Conservation (phyloP, 2,888 invertebrate species). For the Didymodactylos carnosus region DNA sequence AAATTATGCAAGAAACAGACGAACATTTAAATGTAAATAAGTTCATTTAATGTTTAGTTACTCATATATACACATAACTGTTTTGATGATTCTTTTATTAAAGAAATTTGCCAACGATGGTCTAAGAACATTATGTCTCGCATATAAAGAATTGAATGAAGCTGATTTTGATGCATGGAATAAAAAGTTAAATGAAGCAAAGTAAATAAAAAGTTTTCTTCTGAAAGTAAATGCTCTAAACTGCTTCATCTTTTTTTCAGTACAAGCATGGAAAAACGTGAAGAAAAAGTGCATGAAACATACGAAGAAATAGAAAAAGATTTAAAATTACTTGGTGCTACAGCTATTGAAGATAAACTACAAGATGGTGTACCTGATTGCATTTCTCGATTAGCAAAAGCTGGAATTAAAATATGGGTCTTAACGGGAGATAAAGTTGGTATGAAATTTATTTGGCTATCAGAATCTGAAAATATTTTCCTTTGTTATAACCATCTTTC, state of each 20-base stretch:
- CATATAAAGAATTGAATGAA: constrained; percentile 51
- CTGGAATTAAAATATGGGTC: constrained; percentile 96
- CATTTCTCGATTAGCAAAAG: constrained; percentile 75
- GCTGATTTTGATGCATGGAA: constrained; percentile 48
- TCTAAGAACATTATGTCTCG: constrained; percentile 73
- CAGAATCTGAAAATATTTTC: not conserved
- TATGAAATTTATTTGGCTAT: not conserved
- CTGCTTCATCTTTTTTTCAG: not conserved
- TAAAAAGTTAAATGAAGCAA: constrained; percentile 59
- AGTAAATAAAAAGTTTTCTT: constrained; percentile 21
- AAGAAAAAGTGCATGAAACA: constrained; percentile 68
- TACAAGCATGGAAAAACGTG: constrained; percentile 51
- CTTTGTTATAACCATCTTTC: not conserved
- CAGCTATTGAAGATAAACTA: constrained; percentile 94
- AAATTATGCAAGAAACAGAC: not conserved
- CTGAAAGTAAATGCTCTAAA: not conserved
- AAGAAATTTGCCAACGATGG: constrained; percentile 75
- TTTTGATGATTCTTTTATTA: not conserved
- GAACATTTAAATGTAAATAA: constrained; percentile 26
- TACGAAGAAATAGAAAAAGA: constrained; percentile 94
- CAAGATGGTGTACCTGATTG: constrained; percentile 86
- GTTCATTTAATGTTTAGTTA: not conserved
- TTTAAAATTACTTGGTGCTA: constrained; percentile 69
- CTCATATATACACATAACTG: too few relatives aligned
- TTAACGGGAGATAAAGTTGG: constrained; percentile 73